A percentile compares a stretch with the other conserved stretches of the same genome.
Conservation (phyloP, 1,140 invertebrate species). For the Liolophura sinensis region DNA sequence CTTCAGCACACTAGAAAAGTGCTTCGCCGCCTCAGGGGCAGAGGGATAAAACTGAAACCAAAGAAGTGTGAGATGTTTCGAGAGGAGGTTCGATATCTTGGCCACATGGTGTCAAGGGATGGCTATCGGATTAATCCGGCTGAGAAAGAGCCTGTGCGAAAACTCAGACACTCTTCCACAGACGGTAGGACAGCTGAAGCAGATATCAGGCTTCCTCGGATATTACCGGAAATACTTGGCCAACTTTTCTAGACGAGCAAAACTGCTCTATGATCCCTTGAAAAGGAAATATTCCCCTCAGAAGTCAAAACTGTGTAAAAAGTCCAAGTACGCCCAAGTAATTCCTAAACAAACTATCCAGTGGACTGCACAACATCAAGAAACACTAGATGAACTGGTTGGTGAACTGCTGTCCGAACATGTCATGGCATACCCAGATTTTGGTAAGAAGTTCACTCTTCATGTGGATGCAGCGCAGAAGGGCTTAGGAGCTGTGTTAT, state of each 20-base stretch:
- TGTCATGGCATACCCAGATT: too few species aligned
- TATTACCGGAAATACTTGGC: slow-evolving; percentile 57
- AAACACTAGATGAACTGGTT: slow-evolving; percentile 9
- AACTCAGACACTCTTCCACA: slow-evolving; percentile 36
- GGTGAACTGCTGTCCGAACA: too few species aligned
- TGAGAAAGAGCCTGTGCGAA: slow-evolving; percentile 54
- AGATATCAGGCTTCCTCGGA: too few species aligned
- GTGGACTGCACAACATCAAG: slow-evolving; percentile 14
- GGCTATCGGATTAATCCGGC: slow-evolving; percentile 47
- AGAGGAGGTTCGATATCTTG: slow-evolving; percentile 24
- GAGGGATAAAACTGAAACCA: too few species aligned
- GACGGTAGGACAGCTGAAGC: too few species aligned
- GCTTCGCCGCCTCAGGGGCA: too few species aligned
- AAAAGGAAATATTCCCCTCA: background rate
- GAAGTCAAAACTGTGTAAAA: too few species aligned
- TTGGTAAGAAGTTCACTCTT: too few species aligned
- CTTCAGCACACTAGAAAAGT: too few species aligned
- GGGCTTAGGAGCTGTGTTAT: too few species aligned
- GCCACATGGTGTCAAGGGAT: slow-evolving; percentile 20
- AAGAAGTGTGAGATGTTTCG: too few species aligned
- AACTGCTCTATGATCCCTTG: slow-evolving; percentile 9
- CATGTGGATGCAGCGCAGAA: too few species aligned
- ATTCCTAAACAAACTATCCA: slow-evolving; percentile 6
- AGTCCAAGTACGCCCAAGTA: slow-evolving; percentile 2
- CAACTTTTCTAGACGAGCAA: slow-evolving; percentile 36